Evolutionary conservation across 2,797 vertebrate species (phyloP).

Genomic region (Dryobates pubescens): DNA sequence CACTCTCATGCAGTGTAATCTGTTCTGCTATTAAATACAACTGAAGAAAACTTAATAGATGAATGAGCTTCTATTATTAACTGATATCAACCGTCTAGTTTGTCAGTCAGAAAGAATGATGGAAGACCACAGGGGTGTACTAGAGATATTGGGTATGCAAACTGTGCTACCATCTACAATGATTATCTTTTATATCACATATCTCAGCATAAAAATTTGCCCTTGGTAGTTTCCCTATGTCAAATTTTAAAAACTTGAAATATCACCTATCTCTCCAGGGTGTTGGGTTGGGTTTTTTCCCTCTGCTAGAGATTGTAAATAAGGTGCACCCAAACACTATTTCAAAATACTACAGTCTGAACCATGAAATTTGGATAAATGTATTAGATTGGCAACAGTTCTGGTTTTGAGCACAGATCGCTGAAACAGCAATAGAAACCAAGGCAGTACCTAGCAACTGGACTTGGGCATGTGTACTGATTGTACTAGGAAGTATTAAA

Average conservation of each 20-base stretch:
- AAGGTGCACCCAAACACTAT: neutral
- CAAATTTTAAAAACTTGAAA: neutral
- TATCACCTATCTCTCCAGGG: neutral
- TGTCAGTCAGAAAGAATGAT: constrained; percentile 19
- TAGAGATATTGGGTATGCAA: neutral
- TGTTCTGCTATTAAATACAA: constrained; percentile 21
- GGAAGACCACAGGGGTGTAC: neutral
- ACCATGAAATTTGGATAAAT: neutral
- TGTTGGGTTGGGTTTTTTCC: neutral
- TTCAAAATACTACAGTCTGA: neutral
- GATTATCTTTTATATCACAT: neutral
- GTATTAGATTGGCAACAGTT: neutral
- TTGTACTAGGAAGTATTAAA: neutral
- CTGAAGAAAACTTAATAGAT: constrained; percentile 23
- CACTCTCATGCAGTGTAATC: neutral
- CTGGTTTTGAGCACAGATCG: neutral
- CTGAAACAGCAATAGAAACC: neutral
- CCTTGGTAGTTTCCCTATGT: neutral
- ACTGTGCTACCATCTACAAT: neutral
- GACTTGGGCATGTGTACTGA: neutral
- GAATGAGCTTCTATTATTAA: constrained; percentile 34
- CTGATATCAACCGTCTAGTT: neutral
- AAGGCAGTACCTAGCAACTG: neutral
- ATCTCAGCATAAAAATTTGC: neutral
- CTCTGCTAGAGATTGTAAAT: neutral